phyloP scores from a whole-genome alignment of 2,888 invertebrate genomes.

The Hirudinaria manillensis region DNA sequence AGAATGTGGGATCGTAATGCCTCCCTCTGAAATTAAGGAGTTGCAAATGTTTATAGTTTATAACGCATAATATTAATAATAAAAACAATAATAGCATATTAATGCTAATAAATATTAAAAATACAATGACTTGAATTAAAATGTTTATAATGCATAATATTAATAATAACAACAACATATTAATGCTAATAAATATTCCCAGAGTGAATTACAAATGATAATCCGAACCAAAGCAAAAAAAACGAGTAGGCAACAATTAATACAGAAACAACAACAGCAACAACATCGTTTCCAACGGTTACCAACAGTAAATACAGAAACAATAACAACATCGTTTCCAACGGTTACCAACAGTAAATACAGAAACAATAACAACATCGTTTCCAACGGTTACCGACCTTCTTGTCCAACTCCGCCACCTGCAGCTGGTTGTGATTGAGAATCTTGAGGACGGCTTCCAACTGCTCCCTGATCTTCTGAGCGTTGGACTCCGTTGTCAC shows the following conservation, averaged over 20 bases:
- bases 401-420: background rate
- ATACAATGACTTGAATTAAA: no score
- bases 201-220: no score
- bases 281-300: background rate
- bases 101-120: no score
- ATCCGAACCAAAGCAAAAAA: background rate
- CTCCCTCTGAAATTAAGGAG: background rate
- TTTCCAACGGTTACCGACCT: background rate
- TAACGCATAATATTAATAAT: no score
- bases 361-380: background rate
- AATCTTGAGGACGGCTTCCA: constrained; percentile 4
- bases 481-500: background rate
- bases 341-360: background rate
- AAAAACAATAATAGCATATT: no score
- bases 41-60: background rate
- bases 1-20: background rate
- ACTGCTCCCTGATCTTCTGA: constrained; percentile 16
- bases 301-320: background rate
- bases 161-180: no score
- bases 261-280: background rate
- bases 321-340: background rate
- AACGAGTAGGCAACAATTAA: background rate
- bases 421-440: constrained; percentile 1
- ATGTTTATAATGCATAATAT: no score
- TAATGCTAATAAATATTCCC: no score